A percentile compares a stretch with the other conserved stretches of the same genome.
Evolutionary conservation across 2,888 invertebrate species (phyloP).

Genomic region (Spodoptera exigua): DNA sequence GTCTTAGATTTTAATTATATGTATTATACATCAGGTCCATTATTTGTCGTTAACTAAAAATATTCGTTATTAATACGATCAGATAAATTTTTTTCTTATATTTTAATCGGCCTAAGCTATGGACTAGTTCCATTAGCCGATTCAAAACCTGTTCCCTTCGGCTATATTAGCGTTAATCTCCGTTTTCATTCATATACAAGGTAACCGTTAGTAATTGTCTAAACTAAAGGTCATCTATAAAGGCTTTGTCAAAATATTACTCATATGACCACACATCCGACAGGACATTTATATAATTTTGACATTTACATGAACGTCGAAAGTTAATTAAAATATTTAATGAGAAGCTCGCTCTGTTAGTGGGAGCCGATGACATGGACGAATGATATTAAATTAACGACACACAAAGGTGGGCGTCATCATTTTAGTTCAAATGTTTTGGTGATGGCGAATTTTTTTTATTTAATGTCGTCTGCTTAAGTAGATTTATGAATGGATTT

Average conservation of each 20-base stretch:
- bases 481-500: constrained; percentile 30
- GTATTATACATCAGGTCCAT: no score
- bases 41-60: neutral
- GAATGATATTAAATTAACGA: constrained; percentile 85
- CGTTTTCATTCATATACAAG: constrained; percentile 43
- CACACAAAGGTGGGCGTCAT: constrained; percentile 80
- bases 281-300: constrained; percentile 76
- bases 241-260: constrained; percentile 67
- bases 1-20: no score
- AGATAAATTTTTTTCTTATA: constrained; percentile 24
- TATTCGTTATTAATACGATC: neutral
- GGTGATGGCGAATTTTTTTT: constrained; percentile 38
- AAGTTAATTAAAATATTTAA: constrained; percentile 88
- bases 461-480: constrained; percentile 16
- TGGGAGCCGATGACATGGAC: constrained; percentile 82
- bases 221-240: constrained; percentile 54
- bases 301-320: constrained; percentile 77
- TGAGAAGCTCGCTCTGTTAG: constrained; percentile 79
- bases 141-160: constrained; percentile 26
- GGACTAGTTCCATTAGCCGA: constrained; percentile 26
- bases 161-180: constrained; percentile 27
- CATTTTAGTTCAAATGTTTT: constrained; percentile 69
- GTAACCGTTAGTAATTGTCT: constrained; percentile 42
- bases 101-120: constrained; percentile 4
- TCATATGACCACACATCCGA: constrained; percentile 66